Evolutionary conservation across 2,888 invertebrate species (phyloP).

Genomic region (Tenthredo livida): DNA sequence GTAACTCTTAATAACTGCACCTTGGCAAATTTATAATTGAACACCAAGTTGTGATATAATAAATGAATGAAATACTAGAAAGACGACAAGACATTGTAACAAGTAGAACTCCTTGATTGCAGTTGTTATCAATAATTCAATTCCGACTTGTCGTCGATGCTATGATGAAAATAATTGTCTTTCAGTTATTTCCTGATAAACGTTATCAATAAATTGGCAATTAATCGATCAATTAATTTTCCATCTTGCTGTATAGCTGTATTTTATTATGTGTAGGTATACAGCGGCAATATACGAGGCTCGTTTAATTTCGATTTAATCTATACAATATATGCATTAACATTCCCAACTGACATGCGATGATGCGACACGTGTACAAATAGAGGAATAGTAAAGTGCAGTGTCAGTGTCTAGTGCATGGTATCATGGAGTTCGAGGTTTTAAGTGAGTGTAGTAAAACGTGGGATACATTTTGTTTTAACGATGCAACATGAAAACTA

Average conservation of each 20-base stretch:
- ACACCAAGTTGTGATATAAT: not conserved
- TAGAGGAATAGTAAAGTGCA: conserved; percentile 6
- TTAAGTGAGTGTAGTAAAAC: conserved; percentile 40
- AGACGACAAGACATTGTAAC: not conserved
- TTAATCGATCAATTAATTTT: not conserved
- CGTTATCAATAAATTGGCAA: not conserved
- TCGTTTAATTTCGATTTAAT: conserved; percentile 7
- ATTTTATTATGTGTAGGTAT: not conserved
- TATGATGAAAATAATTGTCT: not conserved
- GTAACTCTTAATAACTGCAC: not conserved
- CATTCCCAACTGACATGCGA: conserved; percentile 46
- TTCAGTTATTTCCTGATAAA: not conserved
- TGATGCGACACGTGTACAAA: conserved; percentile 22
- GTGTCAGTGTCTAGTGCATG: conserved; percentile 12
- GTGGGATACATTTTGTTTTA: conserved; percentile 9
- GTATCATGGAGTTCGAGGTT: not conserved
- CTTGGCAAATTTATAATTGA: not conserved
- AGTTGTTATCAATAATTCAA: not conserved
- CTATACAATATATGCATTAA: conserved; percentile 14
- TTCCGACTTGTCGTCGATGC: not conserved
- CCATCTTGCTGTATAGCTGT: not conserved
- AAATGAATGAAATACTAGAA: not conserved
- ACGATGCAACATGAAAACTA: conserved; percentile 33
- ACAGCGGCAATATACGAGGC: not conserved
- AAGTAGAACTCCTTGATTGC: not conserved